phyloP scores from a whole-genome alignment of 1,140 invertebrate genomes.

The Polypedilum vanderplanki region DNA sequence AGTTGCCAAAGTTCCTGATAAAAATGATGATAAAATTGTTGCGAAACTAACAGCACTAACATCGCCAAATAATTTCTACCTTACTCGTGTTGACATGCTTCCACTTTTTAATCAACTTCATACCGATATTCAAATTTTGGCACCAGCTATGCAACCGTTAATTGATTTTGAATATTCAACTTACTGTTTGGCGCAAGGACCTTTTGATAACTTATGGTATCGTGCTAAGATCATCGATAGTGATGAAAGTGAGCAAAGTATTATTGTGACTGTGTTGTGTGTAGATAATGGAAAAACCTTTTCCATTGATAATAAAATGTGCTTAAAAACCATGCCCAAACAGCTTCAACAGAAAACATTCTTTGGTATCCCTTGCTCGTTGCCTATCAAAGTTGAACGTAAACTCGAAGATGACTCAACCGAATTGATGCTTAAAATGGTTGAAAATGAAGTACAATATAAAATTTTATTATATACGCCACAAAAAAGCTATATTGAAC shows the following conservation, averaged over 20 bases:
- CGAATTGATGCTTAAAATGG: background rate
- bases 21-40: background rate
- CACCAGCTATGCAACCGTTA: background rate
- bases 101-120: background rate
- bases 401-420: conserved; percentile 1
- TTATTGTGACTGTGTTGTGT: background rate
- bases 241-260: background rate
- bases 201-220: background rate
- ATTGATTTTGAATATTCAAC: background rate
- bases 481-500: background rate
- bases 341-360: background rate
- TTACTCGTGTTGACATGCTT: background rate
- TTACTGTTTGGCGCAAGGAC: background rate
- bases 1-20: background rate
- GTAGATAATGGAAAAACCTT: conserved; percentile 12
- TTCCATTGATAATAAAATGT: background rate
- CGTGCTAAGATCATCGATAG: conserved; percentile 1
- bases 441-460: conserved; percentile 1
- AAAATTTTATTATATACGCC: background rate
- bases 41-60: background rate
- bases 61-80: background rate
- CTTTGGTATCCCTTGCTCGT: background rate
- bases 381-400: background rate
- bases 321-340: background rate
- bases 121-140: background rate